Conservation (phyloP, 2,113 vertebrate genomes). For the Orcinus orca region DNA sequence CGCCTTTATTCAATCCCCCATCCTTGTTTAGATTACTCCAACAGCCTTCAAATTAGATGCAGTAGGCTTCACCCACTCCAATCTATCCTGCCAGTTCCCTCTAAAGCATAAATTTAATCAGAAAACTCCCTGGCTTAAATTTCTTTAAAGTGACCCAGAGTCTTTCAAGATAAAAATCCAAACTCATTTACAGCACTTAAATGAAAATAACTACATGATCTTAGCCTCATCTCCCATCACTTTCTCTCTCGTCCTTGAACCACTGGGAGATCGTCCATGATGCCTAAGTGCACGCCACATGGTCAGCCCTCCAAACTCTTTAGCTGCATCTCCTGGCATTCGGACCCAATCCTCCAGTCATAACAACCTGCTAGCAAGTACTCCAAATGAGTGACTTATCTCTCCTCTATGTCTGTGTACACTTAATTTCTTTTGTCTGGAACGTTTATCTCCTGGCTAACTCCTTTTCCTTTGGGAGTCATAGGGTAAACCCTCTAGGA, state of each 20-base stretch:
- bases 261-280: neutral
- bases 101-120: slow-evolving; percentile 10
- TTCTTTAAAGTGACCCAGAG: neutral
- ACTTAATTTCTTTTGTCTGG: neutral
- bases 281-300: neutral
- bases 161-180: neutral
- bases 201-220: neutral
- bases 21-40: neutral
- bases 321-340: neutral
- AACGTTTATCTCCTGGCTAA: neutral
- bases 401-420: neutral
- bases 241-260: neutral
- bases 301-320: neutral
- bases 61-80: neutral
- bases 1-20: neutral
- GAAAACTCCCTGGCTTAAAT: neutral
- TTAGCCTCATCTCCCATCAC: neutral
- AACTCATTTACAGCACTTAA: neutral
- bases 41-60: neutral
- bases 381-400: neutral
- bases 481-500: neutral
- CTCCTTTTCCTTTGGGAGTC: neutral
- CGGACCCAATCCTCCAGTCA: neutral
- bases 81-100: neutral
- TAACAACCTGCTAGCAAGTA: neutral